These are phyloP conservation scores for Anthopleura xanthogrammica DNA, from an alignment of 92 coral and sea anemone genomes.

Conservation along the genomic window DNA sequence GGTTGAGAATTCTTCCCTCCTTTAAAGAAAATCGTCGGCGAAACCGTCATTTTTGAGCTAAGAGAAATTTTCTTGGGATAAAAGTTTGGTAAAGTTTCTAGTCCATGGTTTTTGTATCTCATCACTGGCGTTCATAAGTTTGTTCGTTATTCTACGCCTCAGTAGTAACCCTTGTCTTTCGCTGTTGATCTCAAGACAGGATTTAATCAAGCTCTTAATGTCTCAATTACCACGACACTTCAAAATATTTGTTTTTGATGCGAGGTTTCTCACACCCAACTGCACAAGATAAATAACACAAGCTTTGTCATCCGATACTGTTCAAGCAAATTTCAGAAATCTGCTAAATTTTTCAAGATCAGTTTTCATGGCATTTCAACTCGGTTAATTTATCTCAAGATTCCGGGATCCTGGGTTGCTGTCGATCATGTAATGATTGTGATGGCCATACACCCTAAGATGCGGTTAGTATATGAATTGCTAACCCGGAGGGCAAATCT, in stretches of 20 bases:
- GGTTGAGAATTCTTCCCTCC: not conserved
- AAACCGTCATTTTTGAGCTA: not conserved
- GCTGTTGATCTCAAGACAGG: not conserved
- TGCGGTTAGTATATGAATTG: conserved; percentile 10
- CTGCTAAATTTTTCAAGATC: not conserved
- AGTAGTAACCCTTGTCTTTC: not conserved
- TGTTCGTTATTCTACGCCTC: not conserved
- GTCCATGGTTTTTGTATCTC: not conserved
- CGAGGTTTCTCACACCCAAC: conserved; percentile 2
- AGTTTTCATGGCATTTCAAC: not conserved
- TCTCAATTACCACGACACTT: not conserved
- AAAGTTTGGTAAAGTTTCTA: not conserved
- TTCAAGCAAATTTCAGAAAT: too few relatives aligned
- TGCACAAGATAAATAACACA: conserved; percentile 6
- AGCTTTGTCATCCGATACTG: too few relatives aligned
- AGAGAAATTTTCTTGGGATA: not conserved
- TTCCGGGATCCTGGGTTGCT: not conserved
- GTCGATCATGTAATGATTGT: not conserved
- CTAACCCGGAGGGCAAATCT: conserved; percentile 16
- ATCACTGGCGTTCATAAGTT: not conserved
- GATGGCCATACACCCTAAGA: conserved; percentile 6
- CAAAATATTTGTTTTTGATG: conserved; percentile 15
- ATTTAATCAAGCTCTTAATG: not conserved
- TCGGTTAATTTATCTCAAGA: not conserved
- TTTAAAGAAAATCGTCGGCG: not conserved